These are phyloP conservation scores for Aeoliscus strigatus DNA, from an alignment of 2,797 vertebrate genomes.

Conservation along the genomic window DNA sequence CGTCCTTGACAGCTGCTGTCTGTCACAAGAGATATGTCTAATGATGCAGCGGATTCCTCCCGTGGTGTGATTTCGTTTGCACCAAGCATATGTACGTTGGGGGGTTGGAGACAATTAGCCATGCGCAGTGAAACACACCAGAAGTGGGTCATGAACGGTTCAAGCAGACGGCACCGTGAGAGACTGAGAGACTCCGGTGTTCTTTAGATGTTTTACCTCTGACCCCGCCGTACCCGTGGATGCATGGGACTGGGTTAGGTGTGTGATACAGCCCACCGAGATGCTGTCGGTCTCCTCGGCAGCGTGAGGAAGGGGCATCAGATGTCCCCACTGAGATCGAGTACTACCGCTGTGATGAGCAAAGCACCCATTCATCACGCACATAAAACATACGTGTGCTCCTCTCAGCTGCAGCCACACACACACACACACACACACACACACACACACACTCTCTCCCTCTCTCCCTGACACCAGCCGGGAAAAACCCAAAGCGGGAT, in stretches of 20 bases:
- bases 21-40: neutral
- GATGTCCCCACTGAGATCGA: constrained; percentile 32
- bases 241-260: constrained; percentile 1
- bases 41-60: constrained; percentile 4
- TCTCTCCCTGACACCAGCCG: constrained; percentile 27
- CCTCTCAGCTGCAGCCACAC: neutral
- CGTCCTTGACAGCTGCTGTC: constrained; percentile 1
- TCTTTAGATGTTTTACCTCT: constrained; percentile 14
- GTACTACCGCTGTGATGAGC: constrained; percentile 28
- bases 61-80: neutral
- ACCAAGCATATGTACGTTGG: constrained; percentile 9
- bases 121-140: constrained; percentile 3
- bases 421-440: constrained; percentile 7
- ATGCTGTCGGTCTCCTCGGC: constrained; percentile 9
- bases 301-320: constrained; percentile 20
- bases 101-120: constrained; percentile 1
- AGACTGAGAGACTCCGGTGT: constrained; percentile 11
- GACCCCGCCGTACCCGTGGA: constrained; percentile 4
- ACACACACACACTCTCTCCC: too few species aligned
- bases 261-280: constrained; percentile 20
- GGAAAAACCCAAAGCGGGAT: constrained; percentile 52
- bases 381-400: neutral
- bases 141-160: constrained; percentile 29
- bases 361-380: constrained; percentile 27
- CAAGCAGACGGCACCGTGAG: constrained; percentile 17